Conservation (phyloP, 2,113 vertebrate genomes). For the Passer domesticus region DNA sequence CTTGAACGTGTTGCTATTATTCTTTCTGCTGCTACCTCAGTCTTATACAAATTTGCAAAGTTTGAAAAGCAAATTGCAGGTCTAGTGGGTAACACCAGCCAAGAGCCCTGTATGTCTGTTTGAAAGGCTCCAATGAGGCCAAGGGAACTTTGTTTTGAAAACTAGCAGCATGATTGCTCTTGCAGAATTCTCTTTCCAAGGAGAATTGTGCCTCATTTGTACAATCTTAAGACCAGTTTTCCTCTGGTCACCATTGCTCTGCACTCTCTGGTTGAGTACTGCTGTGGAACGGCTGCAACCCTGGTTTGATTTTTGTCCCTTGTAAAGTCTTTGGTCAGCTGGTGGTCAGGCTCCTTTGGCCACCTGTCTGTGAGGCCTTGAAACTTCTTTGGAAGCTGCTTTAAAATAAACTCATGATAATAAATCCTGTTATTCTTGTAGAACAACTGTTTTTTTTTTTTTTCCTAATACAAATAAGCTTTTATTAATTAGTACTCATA, state of each 20-base stretch:
- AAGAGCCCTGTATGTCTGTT: fast-evolving
- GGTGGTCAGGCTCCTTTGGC: not conserved
- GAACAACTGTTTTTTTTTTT: not conserved
- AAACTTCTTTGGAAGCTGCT: not conserved
- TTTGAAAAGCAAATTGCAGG: not conserved
- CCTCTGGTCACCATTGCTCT: not conserved
- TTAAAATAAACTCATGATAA: not conserved
- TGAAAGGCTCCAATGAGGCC: not conserved
- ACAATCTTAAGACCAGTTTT: not conserved
- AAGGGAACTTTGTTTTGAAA: not conserved
- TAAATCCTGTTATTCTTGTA: not conserved
- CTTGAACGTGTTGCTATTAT: not conserved
- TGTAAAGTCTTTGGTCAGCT: not conserved
- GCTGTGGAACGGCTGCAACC: not conserved
- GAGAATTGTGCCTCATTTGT: not conserved
- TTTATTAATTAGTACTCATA: not conserved
- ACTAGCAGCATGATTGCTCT: not conserved
- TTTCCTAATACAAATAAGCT: not conserved
- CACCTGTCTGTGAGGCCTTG: not conserved
- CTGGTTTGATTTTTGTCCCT: not conserved
- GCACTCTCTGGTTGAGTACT: not conserved
- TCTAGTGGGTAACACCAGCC: not conserved
- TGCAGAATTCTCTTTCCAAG: not conserved
- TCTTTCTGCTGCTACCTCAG: not conserved
- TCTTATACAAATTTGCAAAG: not conserved